These are phyloP conservation scores for Mya arenaria DNA, from an alignment of 1,140 invertebrate genomes.

Conservation along the genomic window DNA sequence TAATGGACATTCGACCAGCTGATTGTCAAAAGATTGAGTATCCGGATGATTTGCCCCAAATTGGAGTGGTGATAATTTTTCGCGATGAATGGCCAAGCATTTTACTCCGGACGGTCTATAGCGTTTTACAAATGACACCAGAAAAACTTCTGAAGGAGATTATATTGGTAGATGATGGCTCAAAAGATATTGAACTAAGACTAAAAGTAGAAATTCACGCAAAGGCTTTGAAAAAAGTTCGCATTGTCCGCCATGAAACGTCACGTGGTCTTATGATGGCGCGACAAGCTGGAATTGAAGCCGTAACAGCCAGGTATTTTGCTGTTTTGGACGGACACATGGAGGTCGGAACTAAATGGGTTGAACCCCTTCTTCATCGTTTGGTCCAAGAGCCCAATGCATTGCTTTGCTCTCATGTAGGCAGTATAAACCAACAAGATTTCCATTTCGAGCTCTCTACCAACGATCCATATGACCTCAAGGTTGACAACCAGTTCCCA, in stretches of 20 bases:
- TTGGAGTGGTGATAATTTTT: slow-evolving; percentile 38
- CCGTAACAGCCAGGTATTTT: slow-evolving; percentile 8
- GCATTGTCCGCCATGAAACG: neutral
- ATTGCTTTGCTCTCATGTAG: slow-evolving; percentile 29
- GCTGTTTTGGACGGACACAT: slow-evolving; percentile 43
- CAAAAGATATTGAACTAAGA: slow-evolving; percentile 8
- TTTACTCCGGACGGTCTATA: slow-evolving; percentile 29
- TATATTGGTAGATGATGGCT: slow-evolving; percentile 41
- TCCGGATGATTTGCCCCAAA: slow-evolving; percentile 33
- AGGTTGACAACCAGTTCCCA: neutral
- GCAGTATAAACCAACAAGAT: neutral
- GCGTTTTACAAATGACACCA: slow-evolving; percentile 34
- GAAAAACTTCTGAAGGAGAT: slow-evolving; percentile 19
- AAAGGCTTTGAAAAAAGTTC: slow-evolving; percentile 8
- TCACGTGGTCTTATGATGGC: slow-evolving; percentile 37
- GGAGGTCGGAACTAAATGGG: slow-evolving; percentile 31
- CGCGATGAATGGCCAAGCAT: slow-evolving; percentile 37
- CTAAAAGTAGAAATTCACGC: slow-evolving; percentile 26
- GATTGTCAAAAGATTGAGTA: slow-evolving; percentile 7
- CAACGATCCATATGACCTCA: slow-evolving; percentile 5
- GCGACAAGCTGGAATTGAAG: slow-evolving; percentile 30
- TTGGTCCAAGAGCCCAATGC: slow-evolving; percentile 28
- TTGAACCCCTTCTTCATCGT: slow-evolving; percentile 23
- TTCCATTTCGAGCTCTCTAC: slow-evolving; percentile 20
- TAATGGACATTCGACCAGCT: slow-evolving; percentile 18